Evolutionary conservation across 2,113 vertebrate genomes (phyloP).

Genomic region (Pollimyrus isidori): DNA sequence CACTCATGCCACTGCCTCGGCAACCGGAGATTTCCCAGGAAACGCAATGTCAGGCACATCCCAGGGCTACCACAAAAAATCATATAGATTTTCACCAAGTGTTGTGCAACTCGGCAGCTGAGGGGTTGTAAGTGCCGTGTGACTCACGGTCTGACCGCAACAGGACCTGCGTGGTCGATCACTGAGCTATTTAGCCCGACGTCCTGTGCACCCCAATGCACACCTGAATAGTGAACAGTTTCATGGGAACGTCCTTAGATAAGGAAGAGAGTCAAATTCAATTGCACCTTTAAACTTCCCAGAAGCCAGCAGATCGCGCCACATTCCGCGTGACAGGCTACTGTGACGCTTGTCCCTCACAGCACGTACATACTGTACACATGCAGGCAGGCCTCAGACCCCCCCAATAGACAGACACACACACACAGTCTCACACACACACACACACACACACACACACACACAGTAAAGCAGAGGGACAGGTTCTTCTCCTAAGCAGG

Average conservation of each 20-base stretch:
- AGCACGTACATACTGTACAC: neutral
- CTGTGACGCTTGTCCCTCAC: neutral
- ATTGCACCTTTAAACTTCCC: neutral
- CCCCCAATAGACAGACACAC: neutral
- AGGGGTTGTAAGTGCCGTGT: neutral
- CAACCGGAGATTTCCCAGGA: neutral
- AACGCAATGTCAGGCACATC: neutral
- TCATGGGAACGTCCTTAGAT: neutral
- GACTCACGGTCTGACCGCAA: neutral
- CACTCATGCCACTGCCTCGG: neutral
- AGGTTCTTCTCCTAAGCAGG: neutral
- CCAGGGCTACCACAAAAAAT: neutral
- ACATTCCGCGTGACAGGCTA: neutral
- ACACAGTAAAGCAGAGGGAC: neutral
- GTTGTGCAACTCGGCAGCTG: neutral
- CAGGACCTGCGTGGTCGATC: neutral
- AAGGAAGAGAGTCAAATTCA: neutral
- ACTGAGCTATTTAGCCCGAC: neutral
- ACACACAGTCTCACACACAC: neutral
- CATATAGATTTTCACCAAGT: neutral
- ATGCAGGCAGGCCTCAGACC: neutral
- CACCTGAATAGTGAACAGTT: neutral
- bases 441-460: neutral
- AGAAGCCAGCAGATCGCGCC: neutral
- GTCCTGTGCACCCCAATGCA: neutral